These are phyloP conservation scores for Temnothorax ravouxi DNA, from an alignment of 2,888 invertebrate species.

Conservation along the genomic window DNA sequence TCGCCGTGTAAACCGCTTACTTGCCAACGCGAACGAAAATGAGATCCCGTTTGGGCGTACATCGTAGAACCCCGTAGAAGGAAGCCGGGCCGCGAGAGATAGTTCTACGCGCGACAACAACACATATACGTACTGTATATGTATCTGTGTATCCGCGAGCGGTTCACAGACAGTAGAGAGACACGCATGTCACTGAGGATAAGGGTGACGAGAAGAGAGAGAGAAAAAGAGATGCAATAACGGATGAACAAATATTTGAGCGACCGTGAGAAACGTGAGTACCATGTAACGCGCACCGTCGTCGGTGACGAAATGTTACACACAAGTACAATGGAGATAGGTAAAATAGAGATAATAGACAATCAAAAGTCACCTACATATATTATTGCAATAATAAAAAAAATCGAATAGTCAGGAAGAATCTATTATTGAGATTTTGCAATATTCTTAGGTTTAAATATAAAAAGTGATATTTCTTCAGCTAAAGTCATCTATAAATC, in stretches of 20 bases:
- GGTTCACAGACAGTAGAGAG: conserved; percentile 21
- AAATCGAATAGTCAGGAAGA: too few species aligned
- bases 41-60: conserved; percentile 28
- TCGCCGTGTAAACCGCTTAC: conserved; percentile 73
- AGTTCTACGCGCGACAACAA: conserved; percentile 29
- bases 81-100: conserved; percentile 19
- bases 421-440: too few species aligned
- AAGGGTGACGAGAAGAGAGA: not conserved
- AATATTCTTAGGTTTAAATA: too few species aligned
- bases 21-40: conserved; percentile 60
- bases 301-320: too few species aligned
- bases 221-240: conserved; percentile 64
- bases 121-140: not conserved
- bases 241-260: conserved; percentile 75
- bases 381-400: too few species aligned
- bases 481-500: not conserved
- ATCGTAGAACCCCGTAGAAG: conserved; percentile 7
- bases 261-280: conserved; percentile 66
- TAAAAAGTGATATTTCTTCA: not conserved
- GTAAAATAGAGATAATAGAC: too few species aligned
- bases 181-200: conserved; percentile 62
- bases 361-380: too few species aligned
- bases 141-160: conserved; percentile 31
- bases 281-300: conserved; percentile 58
- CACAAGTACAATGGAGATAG: too few species aligned